Base-by-base conservation (phyloP, 2,113 vertebrate genomes). In the Hemibagrus wyckioides region DNA sequence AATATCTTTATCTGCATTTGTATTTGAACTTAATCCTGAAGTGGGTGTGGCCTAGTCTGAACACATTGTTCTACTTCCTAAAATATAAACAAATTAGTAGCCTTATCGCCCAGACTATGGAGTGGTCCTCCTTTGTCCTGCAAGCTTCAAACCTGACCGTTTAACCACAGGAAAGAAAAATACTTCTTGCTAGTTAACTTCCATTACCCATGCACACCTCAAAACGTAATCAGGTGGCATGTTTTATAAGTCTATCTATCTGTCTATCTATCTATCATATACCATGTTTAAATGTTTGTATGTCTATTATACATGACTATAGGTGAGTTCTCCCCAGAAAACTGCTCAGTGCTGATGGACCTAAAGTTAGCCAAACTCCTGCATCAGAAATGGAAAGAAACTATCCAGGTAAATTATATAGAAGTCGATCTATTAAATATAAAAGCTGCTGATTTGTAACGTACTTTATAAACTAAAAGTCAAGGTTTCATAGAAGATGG, bases 301-400 rank as follows among this genome's bases (percentile, higher is more conserved):
- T 59, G 30, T 89, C 3, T 84, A 15, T 28, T 21, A 8, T 87
- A 63, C 50, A 50, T 85, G 83, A 67, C 80, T 87, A 90, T 92
- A 99, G 98, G 94, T 36, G 92, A 93, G 6, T 94, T 98, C 90
- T 97, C 96, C 69, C 79, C 93, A 89, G 97, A 99, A 82, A 97
- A 99, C 90, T 98, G 95, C 92, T 94, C 95, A 56, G 97, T 99
- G 90, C 96, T 96, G 88, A 98, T 99, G 95, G 98, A 99, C 93
- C 93, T 99, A 89, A 97, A 95, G 91, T 93, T 99, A 92, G 98
- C 98, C 88, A 97, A 95, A 94, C 94, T 96, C 88, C 96, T 99
- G 84, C 97, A 99, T 93, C 97, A 97, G 90, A 99, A 97, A 92
- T 99, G 98, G 98, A 99, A 97, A 93, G 96, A 97, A 91, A 97